These are phyloP conservation scores for Bryconaethiops microstoma DNA, from an alignment of 2,797 vertebrate genomes.

Conservation along the genomic window DNA sequence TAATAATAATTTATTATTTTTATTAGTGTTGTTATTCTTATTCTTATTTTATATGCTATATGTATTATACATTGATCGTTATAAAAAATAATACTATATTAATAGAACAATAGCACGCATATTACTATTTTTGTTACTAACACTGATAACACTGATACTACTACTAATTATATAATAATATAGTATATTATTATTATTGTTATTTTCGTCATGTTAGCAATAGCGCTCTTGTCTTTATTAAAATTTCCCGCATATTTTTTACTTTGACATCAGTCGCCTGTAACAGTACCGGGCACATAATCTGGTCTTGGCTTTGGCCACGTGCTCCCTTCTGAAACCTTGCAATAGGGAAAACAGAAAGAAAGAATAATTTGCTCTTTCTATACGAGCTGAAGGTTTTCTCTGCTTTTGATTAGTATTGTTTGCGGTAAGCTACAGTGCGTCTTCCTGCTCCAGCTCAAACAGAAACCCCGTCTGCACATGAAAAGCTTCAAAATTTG, in stretches of 20 bases:
- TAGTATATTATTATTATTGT: not conserved
- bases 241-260: too few species aligned
- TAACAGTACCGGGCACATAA: not conserved
- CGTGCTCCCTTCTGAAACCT: too few species aligned
- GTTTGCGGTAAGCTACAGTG: slow-evolving; percentile 50
- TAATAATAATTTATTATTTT: slow-evolving; percentile 8
- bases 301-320: too few species aligned
- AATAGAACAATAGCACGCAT: too few species aligned
- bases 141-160: too few species aligned
- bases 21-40: not conserved
- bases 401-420: slow-evolving; percentile 40
- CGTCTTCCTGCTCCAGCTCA: slow-evolving; percentile 58
- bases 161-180: too few species aligned
- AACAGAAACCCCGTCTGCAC: slow-evolving; percentile 52
- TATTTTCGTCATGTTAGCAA: not conserved
- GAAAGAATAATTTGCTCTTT: not conserved
- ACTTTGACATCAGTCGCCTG: too few species aligned
- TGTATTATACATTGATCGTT: too few species aligned
- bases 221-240: too few species aligned
- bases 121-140: too few species aligned
- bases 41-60: not conserved
- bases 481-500: slow-evolving; percentile 59
- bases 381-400: slow-evolving; percentile 36
- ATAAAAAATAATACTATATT: too few species aligned
- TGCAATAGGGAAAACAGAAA: not conserved